phyloP scores from a whole-genome alignment of 1,140 invertebrate species.

The Zophobas atratus region DNA sequence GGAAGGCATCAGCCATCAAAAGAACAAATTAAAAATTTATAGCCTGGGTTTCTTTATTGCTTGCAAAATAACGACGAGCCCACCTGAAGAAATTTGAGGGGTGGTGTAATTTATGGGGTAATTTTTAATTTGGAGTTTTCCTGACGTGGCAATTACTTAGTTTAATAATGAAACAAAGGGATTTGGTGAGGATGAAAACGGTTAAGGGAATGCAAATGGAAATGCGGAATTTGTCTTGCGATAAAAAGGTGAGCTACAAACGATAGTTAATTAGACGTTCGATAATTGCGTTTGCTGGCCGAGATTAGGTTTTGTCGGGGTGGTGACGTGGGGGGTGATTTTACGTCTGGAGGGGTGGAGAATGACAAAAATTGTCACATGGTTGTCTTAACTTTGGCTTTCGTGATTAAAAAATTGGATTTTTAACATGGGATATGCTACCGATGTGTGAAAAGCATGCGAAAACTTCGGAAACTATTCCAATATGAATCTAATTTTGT shows the following conservation, averaged over 20 bases:
- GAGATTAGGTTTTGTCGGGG: no score
- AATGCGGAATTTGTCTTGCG: neutral
- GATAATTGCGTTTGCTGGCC: no score
- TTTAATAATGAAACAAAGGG: neutral
- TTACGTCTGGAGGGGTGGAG: no score
- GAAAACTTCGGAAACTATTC: neutral
- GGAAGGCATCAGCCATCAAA: slow-evolving; percentile 25
- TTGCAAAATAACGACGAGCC: slow-evolving; percentile 24
- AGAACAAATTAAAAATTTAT: slow-evolving; percentile 44
- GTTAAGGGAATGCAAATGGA: neutral
- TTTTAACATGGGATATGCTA: neutral
- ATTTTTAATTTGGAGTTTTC: slow-evolving; percentile 28
- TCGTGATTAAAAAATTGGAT: no score
- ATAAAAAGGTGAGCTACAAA: no score
- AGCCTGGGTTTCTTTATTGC: slow-evolving; percentile 10
- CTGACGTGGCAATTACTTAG: slow-evolving; percentile 12
- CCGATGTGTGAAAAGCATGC: neutral
- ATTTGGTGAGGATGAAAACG: neutral
- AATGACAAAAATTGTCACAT: no score
- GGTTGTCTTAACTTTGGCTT: no score
- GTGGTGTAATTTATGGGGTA: neutral
- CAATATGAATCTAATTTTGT: neutral
- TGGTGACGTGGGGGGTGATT: no score
- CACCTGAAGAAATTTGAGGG: slow-evolving; percentile 13
- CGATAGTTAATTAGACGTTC: no score